Evolutionary conservation across 2,113 vertebrate species (phyloP), one percentile per base, ranked within the genome.

Genomic region (Sebastes fasciatus): DNA sequence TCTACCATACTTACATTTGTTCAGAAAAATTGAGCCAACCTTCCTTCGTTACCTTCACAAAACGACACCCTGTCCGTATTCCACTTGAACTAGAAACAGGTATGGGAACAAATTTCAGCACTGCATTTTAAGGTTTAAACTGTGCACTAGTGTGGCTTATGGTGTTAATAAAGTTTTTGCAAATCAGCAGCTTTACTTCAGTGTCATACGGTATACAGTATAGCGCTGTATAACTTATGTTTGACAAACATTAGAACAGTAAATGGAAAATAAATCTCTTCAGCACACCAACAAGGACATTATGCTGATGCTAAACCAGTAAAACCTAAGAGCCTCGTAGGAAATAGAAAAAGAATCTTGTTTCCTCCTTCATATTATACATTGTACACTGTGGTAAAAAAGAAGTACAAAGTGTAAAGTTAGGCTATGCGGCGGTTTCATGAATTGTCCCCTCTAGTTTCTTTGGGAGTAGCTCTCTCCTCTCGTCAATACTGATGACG

Each of bases 391-490:
- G 97, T 95, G 96, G 97, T 97, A 99, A 96, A 96, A 97, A 95
- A 93, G 90, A 93, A 88, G 96, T 98, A 99, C 71, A 95, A 95
- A 98, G 97, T 95, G 92, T 97, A 96, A 96, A 93, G 95, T 92
- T 96, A 95, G 95, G 96, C 97, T 98, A 99, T 96, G 98, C 98
- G 95, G 98, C 97, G 94, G 98, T 99, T 96, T 99, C 98, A 94
- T 98, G 96, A 97, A 99, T 98, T 93, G 96, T 97, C 94, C 97
- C 97, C 95, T 99, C 98, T 95, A 98, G 96, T 97, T 99, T 99
- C 97, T 99, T 99, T 99, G 98, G 98, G 97, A 99, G 98, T 91
- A 99, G 97, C 97, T 99, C 98, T 98, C 98, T 98, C 94, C 98
- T 96, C 95, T 99, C 98, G 79, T 99, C 98, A 76, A 97, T 97